Evolutionary conservation across 2,888 invertebrate genomes (phyloP), one percentile per base, ranked within the genome.

Genomic region (Cartodere bifasciata): DNA sequence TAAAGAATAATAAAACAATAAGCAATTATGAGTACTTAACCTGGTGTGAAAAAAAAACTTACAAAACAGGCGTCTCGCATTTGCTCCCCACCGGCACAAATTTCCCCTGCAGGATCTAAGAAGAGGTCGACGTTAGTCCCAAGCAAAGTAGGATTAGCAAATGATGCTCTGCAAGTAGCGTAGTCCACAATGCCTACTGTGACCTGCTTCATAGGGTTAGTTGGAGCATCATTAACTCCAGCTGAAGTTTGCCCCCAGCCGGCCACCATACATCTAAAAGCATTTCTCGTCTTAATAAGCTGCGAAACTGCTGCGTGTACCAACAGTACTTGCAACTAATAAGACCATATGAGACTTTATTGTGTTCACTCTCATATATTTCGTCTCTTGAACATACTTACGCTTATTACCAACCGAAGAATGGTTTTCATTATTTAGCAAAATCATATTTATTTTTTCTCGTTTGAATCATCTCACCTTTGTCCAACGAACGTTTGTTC

Each of bases 171-270:
- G 34, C 58, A 60, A 2, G 65, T 65, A 1, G 58, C 58, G n/a
- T 72, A 62, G n/a, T 65, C 64, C 4, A 80, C 63, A 20, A 87
- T 67, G 0, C 76, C 74, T 0, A 87, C 75, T 36, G 78, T 79
- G 1, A 85, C 82, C 55, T 84, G 72, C 49, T 79, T 81, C 50
- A 80, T 58, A 17, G 78, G 75, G 1, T 65, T 67, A 54, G 55
- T 68, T 4, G 56, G 56, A 2, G 55, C 53, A 32, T 55, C 53
- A 23, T 38, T 39, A 3, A 34, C 64, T 9, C 28, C 48, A 38
- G 82, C 91, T 41, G 77, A 73, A 41, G 83, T 67, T 52, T 85
- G 82, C 9, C 91, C 91, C 87, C 90, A 91, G 7, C 91, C 91
- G n/a, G 80, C 64, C 0, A 82, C 79, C 61, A 66, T 68, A 47